These are phyloP conservation scores for Eumerus sabulonum DNA, from an alignment of 2,888 invertebrate species.

Conservation along the genomic window DNA sequence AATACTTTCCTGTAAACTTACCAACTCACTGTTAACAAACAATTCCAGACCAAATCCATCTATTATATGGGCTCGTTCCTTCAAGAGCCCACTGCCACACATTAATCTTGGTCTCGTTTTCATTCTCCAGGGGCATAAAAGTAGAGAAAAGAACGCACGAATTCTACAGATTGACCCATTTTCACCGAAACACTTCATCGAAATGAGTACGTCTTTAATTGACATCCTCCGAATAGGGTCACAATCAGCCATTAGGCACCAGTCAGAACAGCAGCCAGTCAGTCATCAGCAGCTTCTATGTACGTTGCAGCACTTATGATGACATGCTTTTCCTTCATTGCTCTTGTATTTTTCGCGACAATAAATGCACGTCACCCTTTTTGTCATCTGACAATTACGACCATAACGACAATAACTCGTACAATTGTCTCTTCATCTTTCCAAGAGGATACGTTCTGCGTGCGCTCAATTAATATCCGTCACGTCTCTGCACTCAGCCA, in stretches of 20 bases:
- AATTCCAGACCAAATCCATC: too few relatives aligned
- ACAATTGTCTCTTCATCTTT: constrained; percentile 4
- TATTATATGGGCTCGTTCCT: too few relatives aligned
- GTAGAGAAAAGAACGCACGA: constrained; percentile 16
- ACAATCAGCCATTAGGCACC: not conserved
- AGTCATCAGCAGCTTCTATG: constrained; percentile 4
- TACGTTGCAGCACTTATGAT: constrained; percentile 24
- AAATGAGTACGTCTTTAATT: constrained; percentile 32
- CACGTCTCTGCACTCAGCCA: constrained; percentile 46
- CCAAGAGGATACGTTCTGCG: constrained; percentile 39
- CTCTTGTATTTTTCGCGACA: constrained; percentile 8
- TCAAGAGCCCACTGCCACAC: not conserved
- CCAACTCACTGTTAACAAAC: too few relatives aligned
- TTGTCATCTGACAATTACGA: constrained; percentile 23
- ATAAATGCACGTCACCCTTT: constrained; percentile 8
- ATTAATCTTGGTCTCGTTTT: not conserved
- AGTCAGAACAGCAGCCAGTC: too few relatives aligned
- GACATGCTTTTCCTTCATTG: constrained; percentile 13
- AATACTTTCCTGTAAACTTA: too few relatives aligned
- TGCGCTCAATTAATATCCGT: constrained; percentile 57
- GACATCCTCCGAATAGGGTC: constrained; percentile 38
- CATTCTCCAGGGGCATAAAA: not conserved
- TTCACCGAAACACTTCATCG: constrained; percentile 5
- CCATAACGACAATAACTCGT: constrained; percentile 38
- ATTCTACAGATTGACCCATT: constrained; percentile 42